Percentiles rank a stretch among this genome's conserved stretches.
Evolutionary conservation across 2,113 vertebrate genomes (phyloP).

Genomic region (Gnathonemus longibarbis): DNA sequence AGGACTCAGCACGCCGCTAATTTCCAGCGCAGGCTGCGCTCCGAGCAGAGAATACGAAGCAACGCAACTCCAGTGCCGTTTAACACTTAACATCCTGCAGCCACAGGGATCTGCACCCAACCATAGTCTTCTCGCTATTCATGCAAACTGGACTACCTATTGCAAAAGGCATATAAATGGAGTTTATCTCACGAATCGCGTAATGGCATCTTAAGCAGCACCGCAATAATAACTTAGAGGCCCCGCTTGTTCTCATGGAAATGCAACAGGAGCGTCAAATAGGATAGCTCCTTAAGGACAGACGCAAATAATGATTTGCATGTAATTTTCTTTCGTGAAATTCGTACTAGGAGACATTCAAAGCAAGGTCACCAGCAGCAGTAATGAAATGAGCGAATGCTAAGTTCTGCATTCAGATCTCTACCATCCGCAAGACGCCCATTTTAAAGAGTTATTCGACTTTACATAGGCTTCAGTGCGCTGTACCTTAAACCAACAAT

Average conservation of each 20-base stretch:
- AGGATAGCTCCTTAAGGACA: background rate
- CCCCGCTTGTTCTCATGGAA: conserved; percentile 10
- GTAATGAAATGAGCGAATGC: background rate
- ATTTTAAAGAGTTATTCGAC: conserved; percentile 11
- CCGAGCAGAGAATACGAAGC: background rate
- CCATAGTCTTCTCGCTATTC: background rate
- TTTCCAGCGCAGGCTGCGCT: background rate
- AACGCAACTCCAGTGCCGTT: background rate
- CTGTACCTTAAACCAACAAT: background rate
- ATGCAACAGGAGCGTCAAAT: conserved; percentile 34
- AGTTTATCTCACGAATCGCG: background rate
- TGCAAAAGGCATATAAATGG: background rate
- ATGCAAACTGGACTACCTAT: background rate
- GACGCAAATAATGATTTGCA: background rate
- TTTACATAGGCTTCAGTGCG: background rate
- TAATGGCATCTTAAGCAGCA: background rate
- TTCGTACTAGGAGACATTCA: background rate
- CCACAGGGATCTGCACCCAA: background rate
- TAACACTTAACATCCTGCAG: conserved; percentile 3
- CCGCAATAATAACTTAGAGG: conserved; percentile 22
- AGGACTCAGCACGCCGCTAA: background rate
- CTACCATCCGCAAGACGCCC: background rate
- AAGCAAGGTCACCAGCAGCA: background rate
- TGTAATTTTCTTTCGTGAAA: background rate
- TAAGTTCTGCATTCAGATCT: background rate